phyloP scores from a whole-genome alignment of 1,140 invertebrate species.

The Solenopsis invicta region DNA sequence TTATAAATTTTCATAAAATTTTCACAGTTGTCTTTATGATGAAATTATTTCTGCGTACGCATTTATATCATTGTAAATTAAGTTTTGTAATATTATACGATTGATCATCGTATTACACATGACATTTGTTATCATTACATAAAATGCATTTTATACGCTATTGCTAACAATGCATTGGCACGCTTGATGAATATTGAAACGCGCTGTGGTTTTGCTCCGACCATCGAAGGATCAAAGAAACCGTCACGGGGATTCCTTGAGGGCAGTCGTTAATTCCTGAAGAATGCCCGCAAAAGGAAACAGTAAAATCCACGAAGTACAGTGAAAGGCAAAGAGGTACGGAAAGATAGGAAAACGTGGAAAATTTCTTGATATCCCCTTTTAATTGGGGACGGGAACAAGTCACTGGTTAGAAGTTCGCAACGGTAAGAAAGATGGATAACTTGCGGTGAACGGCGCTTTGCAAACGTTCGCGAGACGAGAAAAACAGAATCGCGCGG shows the following conservation, averaged over 20 bases:
- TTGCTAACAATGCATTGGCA: slow-evolving; percentile 23
- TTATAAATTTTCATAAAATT: neutral
- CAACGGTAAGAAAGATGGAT: slow-evolving; percentile 28
- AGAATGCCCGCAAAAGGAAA: slow-evolving; percentile 13
- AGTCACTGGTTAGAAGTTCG: slow-evolving; percentile 22
- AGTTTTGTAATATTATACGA: neutral
- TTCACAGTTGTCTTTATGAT: neutral
- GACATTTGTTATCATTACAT: neutral
- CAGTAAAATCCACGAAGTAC: neutral
- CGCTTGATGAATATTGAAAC: slow-evolving; percentile 27
- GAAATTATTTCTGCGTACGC: neutral
- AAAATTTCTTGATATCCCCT: slow-evolving; percentile 48
- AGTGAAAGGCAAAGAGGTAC: slow-evolving; percentile 14
- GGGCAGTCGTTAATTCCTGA: slow-evolving; percentile 35
- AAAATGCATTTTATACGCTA: neutral
- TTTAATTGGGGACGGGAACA: slow-evolving; percentile 49
- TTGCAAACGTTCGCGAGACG: slow-evolving; percentile 47
- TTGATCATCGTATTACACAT: neutral
- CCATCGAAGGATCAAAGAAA: slow-evolving; percentile 46
- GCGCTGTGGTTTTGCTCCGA: slow-evolving; percentile 11
- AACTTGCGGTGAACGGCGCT: slow-evolving; percentile 50
- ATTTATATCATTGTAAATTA: slow-evolving; percentile 16
- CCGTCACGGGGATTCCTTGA: slow-evolving; percentile 30
- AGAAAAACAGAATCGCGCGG: slow-evolving; percentile 38
- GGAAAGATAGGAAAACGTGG: slow-evolving; percentile 43